Percentiles rank a stretch among this genome's conserved stretches.
Evolutionary conservation across 2,888 invertebrate species (phyloP).

Genomic region (Sinotaia quadrata): DNA sequence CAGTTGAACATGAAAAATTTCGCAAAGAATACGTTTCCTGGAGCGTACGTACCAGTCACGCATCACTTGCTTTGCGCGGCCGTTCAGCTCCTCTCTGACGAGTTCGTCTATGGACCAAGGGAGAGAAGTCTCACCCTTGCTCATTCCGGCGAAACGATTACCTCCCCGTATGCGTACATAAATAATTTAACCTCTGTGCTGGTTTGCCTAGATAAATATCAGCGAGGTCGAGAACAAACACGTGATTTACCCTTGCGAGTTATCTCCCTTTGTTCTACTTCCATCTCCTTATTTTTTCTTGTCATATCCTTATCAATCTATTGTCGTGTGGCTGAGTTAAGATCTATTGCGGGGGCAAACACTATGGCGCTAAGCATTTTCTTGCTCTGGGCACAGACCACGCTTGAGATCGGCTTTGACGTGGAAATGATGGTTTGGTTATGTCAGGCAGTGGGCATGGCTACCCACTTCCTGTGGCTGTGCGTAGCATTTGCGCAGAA

Average conservation of each 20-base stretch:
- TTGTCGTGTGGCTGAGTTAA: slow-evolving; percentile 28
- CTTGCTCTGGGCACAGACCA: slow-evolving; percentile 35
- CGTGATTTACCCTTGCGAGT: background rate
- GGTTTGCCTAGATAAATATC: background rate
- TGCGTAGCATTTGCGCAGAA: slow-evolving; percentile 35
- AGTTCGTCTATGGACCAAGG: background rate
- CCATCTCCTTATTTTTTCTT: slow-evolving; percentile 38
- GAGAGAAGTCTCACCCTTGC: background rate
- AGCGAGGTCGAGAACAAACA: background rate
- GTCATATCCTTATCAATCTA: slow-evolving; percentile 38
- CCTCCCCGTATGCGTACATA: background rate
- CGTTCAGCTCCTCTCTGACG: background rate
- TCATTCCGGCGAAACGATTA: background rate
- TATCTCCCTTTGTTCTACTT: slow-evolving; percentile 28
- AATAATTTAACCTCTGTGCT: background rate
- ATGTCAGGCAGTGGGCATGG: slow-evolving; percentile 38
- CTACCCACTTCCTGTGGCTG: slow-evolving; percentile 42
- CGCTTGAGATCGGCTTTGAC: slow-evolving; percentile 30
- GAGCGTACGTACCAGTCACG: background rate
- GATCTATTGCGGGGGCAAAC: slow-evolving; percentile 41
- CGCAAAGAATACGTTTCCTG: no score
- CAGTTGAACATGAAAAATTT: no score
- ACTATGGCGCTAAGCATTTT: slow-evolving; percentile 37
- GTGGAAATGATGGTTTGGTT: slow-evolving; percentile 3
- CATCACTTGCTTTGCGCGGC: background rate